These are phyloP conservation scores for Synaphobranchus kaupii DNA, from an alignment of 2,797 vertebrate genomes.

Conservation along the genomic window DNA sequence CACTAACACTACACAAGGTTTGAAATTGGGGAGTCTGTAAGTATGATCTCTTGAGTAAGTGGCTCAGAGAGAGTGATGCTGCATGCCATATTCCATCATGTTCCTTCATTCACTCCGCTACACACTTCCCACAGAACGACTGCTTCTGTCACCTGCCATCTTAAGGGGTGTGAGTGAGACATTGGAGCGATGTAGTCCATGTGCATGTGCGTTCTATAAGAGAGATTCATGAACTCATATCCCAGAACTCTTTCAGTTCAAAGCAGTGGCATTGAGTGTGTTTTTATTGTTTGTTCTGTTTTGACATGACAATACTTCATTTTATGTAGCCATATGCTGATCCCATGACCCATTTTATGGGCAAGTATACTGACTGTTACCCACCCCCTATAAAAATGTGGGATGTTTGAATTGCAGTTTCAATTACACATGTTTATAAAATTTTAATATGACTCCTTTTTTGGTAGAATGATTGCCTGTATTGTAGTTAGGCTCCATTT, in stretches of 20 bases:
- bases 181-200: not conserved
- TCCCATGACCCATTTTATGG: not conserved
- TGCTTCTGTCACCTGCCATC: not conserved
- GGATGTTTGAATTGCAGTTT: not conserved
- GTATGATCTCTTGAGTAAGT: not conserved
- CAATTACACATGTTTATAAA: not conserved
- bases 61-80: not conserved
- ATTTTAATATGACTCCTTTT: not conserved
- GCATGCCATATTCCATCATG: not conserved
- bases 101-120: not conserved
- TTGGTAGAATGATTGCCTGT: not conserved
- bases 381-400: not conserved
- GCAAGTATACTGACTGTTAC: not conserved
- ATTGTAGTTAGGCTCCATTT: not conserved
- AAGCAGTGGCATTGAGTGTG: not conserved
- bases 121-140: not conserved
- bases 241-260: not conserved
- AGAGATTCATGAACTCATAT: not conserved
- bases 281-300: not conserved
- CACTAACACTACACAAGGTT: not conserved
- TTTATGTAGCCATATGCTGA: not conserved
- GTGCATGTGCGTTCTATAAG: not conserved
- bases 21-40: not conserved
- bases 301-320: not conserved
- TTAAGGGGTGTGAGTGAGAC: not conserved